A percentile compares a stretch with the other conserved stretches of the same genome.
These are phyloP conservation scores for Connochaetes taurinus DNA, from an alignment of 2,113 vertebrate species.

Conservation along the genomic window DNA sequence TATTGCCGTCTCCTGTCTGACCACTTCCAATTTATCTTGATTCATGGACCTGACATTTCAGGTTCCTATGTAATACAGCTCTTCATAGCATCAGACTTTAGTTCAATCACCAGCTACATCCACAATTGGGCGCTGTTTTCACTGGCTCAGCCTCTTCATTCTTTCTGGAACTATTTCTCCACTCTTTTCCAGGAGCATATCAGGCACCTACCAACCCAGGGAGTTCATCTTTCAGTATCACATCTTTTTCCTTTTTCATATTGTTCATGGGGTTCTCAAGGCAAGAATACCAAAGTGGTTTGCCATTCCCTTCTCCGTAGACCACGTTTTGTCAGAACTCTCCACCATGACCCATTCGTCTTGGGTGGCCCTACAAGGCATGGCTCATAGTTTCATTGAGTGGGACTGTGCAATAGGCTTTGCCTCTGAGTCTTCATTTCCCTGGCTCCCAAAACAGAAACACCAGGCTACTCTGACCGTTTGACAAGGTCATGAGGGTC, in stretches of 20 bases:
- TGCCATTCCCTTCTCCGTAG: not conserved
- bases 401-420: not conserved
- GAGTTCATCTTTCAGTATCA: not conserved
- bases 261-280: not conserved
- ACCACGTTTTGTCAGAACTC: not conserved
- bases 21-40: not conserved
- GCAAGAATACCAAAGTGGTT: not conserved
- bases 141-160: not conserved
- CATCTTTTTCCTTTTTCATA: not conserved
- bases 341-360: not conserved
- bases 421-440: not conserved
- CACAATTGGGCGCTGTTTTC: not conserved
- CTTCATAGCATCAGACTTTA: not conserved
- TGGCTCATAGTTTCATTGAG: not conserved
- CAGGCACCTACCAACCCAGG: not conserved
- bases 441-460: slow-evolving; percentile 3
- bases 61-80: not conserved
- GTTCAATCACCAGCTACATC: not conserved
- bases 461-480: not conserved
- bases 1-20: not conserved
- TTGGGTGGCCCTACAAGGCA: not conserved
- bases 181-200: not conserved
- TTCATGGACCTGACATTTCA: not conserved
- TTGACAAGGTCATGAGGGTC: not conserved
- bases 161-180: not conserved